Evolutionary conservation across 2,797 vertebrate genomes (phyloP).

Genomic region (Periophthalmus magnuspinnatus): DNA sequence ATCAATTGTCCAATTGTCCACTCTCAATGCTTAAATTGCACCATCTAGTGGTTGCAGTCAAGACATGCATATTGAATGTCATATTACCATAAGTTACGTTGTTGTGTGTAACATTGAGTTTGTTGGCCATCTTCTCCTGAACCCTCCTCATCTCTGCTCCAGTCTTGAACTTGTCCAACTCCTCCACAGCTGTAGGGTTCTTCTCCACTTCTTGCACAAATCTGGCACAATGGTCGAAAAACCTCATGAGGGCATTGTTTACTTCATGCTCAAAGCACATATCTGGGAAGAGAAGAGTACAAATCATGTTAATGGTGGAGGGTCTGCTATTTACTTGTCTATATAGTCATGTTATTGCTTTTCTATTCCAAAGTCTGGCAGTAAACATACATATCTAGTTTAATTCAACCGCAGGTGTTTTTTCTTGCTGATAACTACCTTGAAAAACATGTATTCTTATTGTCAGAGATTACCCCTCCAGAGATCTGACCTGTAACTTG

Average conservation of each 20-base stretch:
- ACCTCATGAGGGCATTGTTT: slow-evolving; percentile 91
- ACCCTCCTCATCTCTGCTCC: slow-evolving; percentile 89
- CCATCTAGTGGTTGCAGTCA: slow-evolving; percentile 1
- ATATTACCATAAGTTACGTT: slow-evolving; percentile 8
- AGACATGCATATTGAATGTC: background rate
- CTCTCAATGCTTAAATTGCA: background rate
- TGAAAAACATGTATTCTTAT: no score
- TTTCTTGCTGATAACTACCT: no score
- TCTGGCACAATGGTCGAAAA: slow-evolving; percentile 87
- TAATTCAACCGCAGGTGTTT: no score
- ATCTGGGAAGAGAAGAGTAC: slow-evolving; percentile 59
- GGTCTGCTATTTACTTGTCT: no score
- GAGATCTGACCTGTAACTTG: no score
- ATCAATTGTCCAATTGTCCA: no score
- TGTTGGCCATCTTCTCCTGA: slow-evolving; percentile 82
- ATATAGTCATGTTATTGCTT: no score
- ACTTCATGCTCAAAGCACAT: slow-evolving; percentile 71
- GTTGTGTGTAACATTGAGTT: slow-evolving; percentile 74
- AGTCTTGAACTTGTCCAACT: slow-evolving; percentile 83
- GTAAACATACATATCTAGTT: no score
- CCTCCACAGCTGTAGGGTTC: slow-evolving; percentile 79
- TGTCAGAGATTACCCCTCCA: no score
- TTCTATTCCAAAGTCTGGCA: no score
- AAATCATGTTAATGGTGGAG: background rate
- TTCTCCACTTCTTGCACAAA: slow-evolving; percentile 84